Evolutionary conservation across 1,140 invertebrate species (phyloP), one percentile per base, ranked within the genome.

Genomic region (Druon quercuslanigerum): DNA sequence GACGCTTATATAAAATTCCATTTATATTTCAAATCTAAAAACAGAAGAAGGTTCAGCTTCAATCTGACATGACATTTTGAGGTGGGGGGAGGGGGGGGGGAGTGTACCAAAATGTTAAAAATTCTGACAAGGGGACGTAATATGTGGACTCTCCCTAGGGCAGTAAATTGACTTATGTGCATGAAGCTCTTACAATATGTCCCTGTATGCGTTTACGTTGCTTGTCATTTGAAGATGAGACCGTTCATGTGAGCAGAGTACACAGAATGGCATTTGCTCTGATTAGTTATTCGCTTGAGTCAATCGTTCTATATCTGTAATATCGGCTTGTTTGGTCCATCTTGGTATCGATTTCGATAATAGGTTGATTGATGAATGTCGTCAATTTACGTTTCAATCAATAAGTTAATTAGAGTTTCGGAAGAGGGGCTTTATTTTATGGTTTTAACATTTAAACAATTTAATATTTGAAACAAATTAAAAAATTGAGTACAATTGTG

Each of bases 301-400:
- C 60, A 66, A 33, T 66, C 57, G 40, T 33, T 66, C 57, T 33
- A 20, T 40, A 66, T 66, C 33, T 33, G 20, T 46, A 25, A 46
- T 40, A 66, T 66, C 33, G 25, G 60, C 9, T 66, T 66, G 60
- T 40, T 66, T 66, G 60, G 60, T 40, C 14, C 60, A 66, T 66
- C 60, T 66, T 40, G n/a, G 40, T 66, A 66, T 66, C 60, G 60
- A 66, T 46, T 66, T 33, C 60, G 60, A 66, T 66, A 40, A 66
- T 40, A 33, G 25, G 40, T 33, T 20, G 33, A 40, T 66, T 40
- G 60, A 66, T 66, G 60, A 66, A 40, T 66, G 60, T n/a, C 40
- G 25, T 66, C 60, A 66, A 8, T 33, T 14, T 66, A 66, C 13
- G n/a, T 66, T 66, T 66, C 60, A 66, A 40, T 40, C 60, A 40